These are phyloP conservation scores for Procambarus clarkii DNA, from an alignment of 1,140 invertebrate species.

Conservation along the genomic window DNA sequence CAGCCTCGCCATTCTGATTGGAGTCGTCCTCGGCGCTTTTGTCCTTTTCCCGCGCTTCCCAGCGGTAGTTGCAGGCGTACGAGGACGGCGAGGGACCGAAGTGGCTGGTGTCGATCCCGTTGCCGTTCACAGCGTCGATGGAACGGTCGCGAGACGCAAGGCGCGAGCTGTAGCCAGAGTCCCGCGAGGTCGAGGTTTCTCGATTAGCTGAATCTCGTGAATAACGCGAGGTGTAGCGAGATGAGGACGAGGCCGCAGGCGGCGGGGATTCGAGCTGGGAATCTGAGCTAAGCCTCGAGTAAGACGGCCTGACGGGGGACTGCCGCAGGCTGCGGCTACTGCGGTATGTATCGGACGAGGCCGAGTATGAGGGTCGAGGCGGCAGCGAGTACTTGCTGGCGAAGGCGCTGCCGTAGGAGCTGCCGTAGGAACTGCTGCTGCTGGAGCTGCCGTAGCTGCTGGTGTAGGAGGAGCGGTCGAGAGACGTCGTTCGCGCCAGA, in stretches of 20 bases:
- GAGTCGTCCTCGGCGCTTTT: conserved; percentile 30
- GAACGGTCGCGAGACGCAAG: conserved; percentile 64
- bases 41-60: conserved; percentile 59
- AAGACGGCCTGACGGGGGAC: conserved; percentile 59
- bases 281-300: conserved; percentile 60
- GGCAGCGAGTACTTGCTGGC: conserved; percentile 53
- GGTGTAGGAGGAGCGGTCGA: conserved; percentile 60
- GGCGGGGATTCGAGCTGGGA: conserved; percentile 33
- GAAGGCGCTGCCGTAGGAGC: conserved; percentile 24
- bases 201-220: conserved; percentile 27
- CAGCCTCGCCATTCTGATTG: conserved; percentile 56
- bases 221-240: conserved; percentile 35
- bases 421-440: conserved; percentile 7
- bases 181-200: conserved; percentile 49
- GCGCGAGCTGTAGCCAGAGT: conserved; percentile 64
- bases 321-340: conserved; percentile 59
- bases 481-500: conserved; percentile 61
- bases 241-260: conserved; percentile 13
- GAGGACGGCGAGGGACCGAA: conserved; percentile 56
- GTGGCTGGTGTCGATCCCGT: conserved; percentile 59
- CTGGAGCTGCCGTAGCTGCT: conserved; percentile 29
- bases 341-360: conserved; percentile 62
- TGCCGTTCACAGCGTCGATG: conserved; percentile 61
- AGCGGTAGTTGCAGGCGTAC: conserved; percentile 66
- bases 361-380: conserved; percentile 62